Base-by-base conservation (phyloP, 2,888 invertebrate species). In the Craniophora ligustri region DNA sequence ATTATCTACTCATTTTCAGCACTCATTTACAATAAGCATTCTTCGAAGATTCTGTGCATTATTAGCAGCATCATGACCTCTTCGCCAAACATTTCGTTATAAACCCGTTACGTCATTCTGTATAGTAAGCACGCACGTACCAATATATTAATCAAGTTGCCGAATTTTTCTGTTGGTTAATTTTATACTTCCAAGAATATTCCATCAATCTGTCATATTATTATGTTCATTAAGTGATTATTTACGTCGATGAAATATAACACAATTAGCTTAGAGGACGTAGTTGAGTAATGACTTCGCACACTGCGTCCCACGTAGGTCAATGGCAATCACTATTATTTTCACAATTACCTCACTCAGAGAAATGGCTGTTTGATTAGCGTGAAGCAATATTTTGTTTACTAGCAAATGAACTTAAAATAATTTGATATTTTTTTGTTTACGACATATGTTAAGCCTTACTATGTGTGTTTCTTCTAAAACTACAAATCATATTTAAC, bases 351-450 rank as follows among this genome's bases (percentile, higher is more conserved):
- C 76, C 67, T 54, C 63, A 63, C 62, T 66, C 53, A 51, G 74
- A 74, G 78, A 81, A 81, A 82, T 77, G 66, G 59, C 28, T 72
- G 65, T 77, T 81, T 80, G 75, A 81, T 78, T 76, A 75, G 72
- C 78, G 73, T 79, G 77, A 78, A 82, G 66, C 69, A 67, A 70
- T 68, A 67, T 76, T 73, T 64, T 55, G 67, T 66, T 67, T 67
- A 44, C 67, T 41, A 41, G 46, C 40, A 60, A 58, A 64, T 65
- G 51, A 56, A 62, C 56, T 67, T 62, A 18, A 63, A 60, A 57
- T 66, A 51, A 60, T 64, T 60, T 64, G 51, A n/a, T n/a, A n/a
- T n/a, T n/a, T n/a, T 51, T 67, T 53, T 44, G 47, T 67, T 56
- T 41, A 58, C 35, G n/a, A 10, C 5, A 26, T 19, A 19, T 65